Evolutionary conservation across 2,888 invertebrate species (phyloP).

Genomic region (Euzophera pinguis): DNA sequence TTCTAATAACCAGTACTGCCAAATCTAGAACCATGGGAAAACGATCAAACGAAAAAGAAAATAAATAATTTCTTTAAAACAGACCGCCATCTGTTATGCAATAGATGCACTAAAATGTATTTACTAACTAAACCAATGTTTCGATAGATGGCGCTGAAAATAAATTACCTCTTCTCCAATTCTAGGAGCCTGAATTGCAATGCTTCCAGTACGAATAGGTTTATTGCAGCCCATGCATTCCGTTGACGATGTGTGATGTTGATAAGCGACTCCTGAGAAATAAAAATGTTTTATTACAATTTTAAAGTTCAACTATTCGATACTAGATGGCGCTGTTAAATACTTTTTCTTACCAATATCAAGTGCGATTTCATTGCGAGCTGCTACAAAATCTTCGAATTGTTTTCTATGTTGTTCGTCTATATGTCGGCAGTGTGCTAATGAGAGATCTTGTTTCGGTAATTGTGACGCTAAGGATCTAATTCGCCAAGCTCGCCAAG

Average conservation of each 20-base stretch:
- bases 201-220: slow-evolving; percentile 87
- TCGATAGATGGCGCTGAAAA: slow-evolving; percentile 28
- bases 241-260: slow-evolving; percentile 76
- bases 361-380: slow-evolving; percentile 96
- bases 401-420: slow-evolving; percentile 87
- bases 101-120: background rate
- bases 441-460: slow-evolving; percentile 95
- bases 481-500: slow-evolving; percentile 68
- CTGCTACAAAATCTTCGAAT: slow-evolving; percentile 96
- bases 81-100: slow-evolving; percentile 33
- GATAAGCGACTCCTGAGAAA: slow-evolving; percentile 80
- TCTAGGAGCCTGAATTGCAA: slow-evolving; percentile 92
- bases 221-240: slow-evolving; percentile 92
- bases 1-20: too few relatives aligned
- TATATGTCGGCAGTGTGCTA: slow-evolving; percentile 93
- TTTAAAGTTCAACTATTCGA: slow-evolving; percentile 26
- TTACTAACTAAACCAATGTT: background rate
- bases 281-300: slow-evolving; percentile 11
- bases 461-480: slow-evolving; percentile 89
- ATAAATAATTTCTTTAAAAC: background rate
- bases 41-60: too few relatives aligned
- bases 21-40: too few relatives aligned
- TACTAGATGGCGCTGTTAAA: slow-evolving; percentile 38
- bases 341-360: slow-evolving; percentile 86
- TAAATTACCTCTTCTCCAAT: slow-evolving; percentile 82